These are phyloP conservation scores for Hemibagrus wyckioides DNA, from an alignment of 2,113 vertebrate genomes.

Conservation along the genomic window DNA sequence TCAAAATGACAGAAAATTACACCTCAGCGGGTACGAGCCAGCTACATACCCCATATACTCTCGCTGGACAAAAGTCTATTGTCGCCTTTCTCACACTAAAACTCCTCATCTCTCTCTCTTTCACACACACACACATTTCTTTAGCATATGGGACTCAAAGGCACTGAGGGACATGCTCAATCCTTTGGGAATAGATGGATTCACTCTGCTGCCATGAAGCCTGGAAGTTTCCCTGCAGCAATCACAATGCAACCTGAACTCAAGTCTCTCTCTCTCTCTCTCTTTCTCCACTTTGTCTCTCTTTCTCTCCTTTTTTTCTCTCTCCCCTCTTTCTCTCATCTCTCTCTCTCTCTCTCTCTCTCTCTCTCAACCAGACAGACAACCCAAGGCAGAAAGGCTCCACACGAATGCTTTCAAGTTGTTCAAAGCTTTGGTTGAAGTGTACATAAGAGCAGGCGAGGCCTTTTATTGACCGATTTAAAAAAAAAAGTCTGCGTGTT, in stretches of 20 bases:
- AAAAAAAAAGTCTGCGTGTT: background rate
- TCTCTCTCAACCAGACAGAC: background rate
- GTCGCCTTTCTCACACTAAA: background rate
- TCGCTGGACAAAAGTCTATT: conserved; percentile 14
- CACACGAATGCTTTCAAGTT: conserved; percentile 8
- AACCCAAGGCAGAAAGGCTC: conserved; percentile 5
- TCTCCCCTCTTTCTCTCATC: background rate
- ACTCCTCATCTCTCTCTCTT: background rate
- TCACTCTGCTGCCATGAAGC: background rate
- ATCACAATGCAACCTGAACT: conserved; percentile 2
- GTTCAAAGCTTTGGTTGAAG: conserved; percentile 27
- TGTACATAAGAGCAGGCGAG: background rate
- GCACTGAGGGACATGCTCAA: conserved; percentile 12
- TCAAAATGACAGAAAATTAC: conserved; percentile 47
- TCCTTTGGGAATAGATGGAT: conserved; percentile 40
- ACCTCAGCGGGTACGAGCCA: conserved; percentile 10
- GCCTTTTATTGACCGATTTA: conserved; percentile 10
- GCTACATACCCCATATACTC: background rate
- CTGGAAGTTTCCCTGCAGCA: conserved; percentile 33
- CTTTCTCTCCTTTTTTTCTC: no score
- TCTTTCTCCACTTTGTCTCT: background rate
- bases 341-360: background rate
- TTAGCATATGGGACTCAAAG: background rate
- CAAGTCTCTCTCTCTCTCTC: background rate
- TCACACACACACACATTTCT: background rate